Conservation (phyloP, 2,113 vertebrate species). For the Stegastes partitus region DNA sequence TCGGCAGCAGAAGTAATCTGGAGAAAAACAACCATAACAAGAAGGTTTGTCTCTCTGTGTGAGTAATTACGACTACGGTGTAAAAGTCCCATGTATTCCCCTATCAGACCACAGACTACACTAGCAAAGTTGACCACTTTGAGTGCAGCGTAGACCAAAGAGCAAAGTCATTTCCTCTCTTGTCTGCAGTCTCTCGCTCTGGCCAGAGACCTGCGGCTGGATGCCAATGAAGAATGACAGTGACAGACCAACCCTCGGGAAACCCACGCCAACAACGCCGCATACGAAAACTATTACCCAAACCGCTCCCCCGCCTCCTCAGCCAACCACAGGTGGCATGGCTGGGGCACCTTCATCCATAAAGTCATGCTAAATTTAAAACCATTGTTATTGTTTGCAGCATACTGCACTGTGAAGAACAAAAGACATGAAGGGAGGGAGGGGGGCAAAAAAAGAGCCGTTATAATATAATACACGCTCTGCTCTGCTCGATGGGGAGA, state of each 20-base stretch:
- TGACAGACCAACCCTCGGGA: conserved; percentile 64
- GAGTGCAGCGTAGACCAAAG: conserved; percentile 52
- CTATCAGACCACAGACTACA: conserved; percentile 53
- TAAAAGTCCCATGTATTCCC: conserved; percentile 1
- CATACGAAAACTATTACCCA: conserved; percentile 80
- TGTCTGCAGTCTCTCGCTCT: conserved; percentile 48
- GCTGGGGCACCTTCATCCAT: conserved; percentile 59
- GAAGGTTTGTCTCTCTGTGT: neutral
- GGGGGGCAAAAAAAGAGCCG: conserved; percentile 20
- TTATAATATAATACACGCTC: conserved; percentile 59
- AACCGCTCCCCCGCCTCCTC: conserved; percentile 47
- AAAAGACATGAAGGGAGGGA: conserved; percentile 1
- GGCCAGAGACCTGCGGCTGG: conserved; percentile 66
- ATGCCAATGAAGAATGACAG: conserved; percentile 63
- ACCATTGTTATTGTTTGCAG: conserved; percentile 59
- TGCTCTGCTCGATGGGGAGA: conserved; percentile 38
- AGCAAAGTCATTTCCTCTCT: conserved; percentile 64
- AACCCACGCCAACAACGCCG: conserved; percentile 53
- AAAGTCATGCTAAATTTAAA: conserved; percentile 66
- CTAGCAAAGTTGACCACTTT: conserved; percentile 52
- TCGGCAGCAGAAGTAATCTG: too few relatives aligned
- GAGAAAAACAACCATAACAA: neutral
- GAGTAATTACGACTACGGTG: neutral
- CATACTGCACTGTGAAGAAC: conserved; percentile 41
- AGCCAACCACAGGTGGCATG: conserved; percentile 66